Base-by-base conservation (phyloP, 2,888 invertebrate species). In the Alviniconcha strummeri region DNA sequence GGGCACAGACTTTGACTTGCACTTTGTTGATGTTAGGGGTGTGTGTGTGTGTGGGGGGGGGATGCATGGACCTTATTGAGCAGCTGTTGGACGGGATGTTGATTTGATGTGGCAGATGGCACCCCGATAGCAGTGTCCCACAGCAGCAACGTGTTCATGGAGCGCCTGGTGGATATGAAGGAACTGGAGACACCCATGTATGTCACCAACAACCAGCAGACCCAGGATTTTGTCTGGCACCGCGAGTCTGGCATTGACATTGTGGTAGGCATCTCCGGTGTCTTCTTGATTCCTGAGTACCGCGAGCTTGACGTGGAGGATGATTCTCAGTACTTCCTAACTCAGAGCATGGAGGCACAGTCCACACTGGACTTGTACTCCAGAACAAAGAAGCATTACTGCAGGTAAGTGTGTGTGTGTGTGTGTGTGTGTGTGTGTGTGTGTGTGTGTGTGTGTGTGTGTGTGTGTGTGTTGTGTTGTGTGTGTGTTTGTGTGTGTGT, bases 201-300 rank as follows among this genome's bases (percentile, higher is more conserved):
- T 84, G 86, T 92, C 69, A 90, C 91, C 60, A 91, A 90, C 85
- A 91, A 91, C 86, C 88, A 88, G 82, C 92, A 92, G 85, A 86
- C 89, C 5, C 85, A 90, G 84, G 90, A 91, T 85, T 92, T 93
- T 85, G 87, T 88, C 52, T 92, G 91, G 90, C 86, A 89, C 67
- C 88, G 93, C 36, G 90, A 90, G 17, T 91, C 93, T 9, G 92
- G 93, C 7, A 86, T 93, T 52, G 88, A 91, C 86, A 90, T 93
- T 52, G 91, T 91, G 80, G 88, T 93, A 83, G 90, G 90, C 60
- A 89, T 92, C 6, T 87, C 90, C 9, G 90, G 91, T 13, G 89
- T 92, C 6, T 91, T 89, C 87, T 87, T 93, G 76, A 89, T 93
- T 57, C 93, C 93, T 5, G 90, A 91, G 82, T 93, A 92, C 85